Evolutionary conservation across 1,140 invertebrate species (phyloP).

Genomic region (Acromyrmex charruanus): DNA sequence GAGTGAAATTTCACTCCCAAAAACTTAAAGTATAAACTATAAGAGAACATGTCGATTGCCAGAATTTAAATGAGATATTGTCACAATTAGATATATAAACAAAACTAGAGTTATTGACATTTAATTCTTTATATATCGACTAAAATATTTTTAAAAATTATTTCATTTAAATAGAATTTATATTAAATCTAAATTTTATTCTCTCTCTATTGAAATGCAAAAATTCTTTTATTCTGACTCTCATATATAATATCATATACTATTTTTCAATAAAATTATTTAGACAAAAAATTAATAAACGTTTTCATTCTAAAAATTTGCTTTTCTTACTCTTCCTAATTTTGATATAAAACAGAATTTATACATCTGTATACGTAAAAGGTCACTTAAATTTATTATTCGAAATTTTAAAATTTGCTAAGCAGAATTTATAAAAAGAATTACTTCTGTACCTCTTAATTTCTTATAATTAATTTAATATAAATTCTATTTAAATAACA

Average conservation of each 20-base stretch:
- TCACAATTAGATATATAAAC: background rate
- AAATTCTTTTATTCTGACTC: background rate
- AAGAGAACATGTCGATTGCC: background rate
- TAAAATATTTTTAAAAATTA: too few relatives aligned
- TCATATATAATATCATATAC: background rate
- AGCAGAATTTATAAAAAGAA: background rate
- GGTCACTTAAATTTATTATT: background rate
- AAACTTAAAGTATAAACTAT: too few relatives aligned
- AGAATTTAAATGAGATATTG: slow-evolving; percentile 18
- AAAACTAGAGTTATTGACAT: background rate
- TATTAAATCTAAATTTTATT: slow-evolving; percentile 5
- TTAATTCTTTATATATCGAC: too few relatives aligned
- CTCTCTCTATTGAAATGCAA: background rate
- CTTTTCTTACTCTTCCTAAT: background rate
- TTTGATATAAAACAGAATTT: background rate
- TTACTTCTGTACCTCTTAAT: background rate
- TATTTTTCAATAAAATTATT: background rate
- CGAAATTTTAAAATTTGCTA: background rate
- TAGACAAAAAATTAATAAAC: background rate
- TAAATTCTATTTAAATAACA: background rate
- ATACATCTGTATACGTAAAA: background rate
- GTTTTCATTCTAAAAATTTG: background rate
- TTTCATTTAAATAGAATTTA: too few relatives aligned
- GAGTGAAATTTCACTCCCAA: too few relatives aligned
- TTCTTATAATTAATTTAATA: background rate